Evolutionary conservation across 1,140 invertebrate genomes (phyloP), one percentile per base, ranked within the genome.

Genomic region (Rhagoletis pomonella): DNA sequence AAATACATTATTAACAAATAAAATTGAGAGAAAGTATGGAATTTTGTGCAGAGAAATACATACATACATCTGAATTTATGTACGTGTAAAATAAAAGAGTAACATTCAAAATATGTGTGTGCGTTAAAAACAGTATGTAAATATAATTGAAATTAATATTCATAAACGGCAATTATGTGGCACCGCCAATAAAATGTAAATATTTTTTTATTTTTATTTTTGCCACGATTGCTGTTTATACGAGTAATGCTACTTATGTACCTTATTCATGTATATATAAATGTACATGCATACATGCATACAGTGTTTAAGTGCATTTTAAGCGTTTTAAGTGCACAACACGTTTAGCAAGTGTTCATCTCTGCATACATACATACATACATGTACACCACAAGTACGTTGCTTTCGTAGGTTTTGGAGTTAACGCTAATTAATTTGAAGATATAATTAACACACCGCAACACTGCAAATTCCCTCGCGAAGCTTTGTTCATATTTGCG

Each of bases 401-500:
- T 1, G 60, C 60, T 4, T 62, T 29, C 1, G 17, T 81, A 19
- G 5, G n/a, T 42, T 19, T 81, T 42, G 73, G 42, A 19, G 47
- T 42, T 10, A 55, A 19, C 47, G 47, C 47, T 81, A 81, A 81
- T 81, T 81, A 81, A 81, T 81, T 81, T 58, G 73, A 58, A 14
- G 47, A 81, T 55, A 10, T 81, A 81, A 81, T 58, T 81, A 81
- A 81, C 73, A 55, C 47, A 55, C 73, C 73, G 50, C 73, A 81
- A 4, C 47, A 81, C 19, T 81, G 12, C 4, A n/a, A 55, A 81
- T 17, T n/a, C 47, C n/a, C 44, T 47, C 1, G 5, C 50, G 50
- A 10, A 29, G 29, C 29, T 29, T 29, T 29, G 29, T 29, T 29
- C 29, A 29, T 29, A 29, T 29, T 81, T n/a, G n/a, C 2, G 0